Evolutionary conservation across 2,113 vertebrate genomes (phyloP).

Genomic region (Alectura lathami): DNA sequence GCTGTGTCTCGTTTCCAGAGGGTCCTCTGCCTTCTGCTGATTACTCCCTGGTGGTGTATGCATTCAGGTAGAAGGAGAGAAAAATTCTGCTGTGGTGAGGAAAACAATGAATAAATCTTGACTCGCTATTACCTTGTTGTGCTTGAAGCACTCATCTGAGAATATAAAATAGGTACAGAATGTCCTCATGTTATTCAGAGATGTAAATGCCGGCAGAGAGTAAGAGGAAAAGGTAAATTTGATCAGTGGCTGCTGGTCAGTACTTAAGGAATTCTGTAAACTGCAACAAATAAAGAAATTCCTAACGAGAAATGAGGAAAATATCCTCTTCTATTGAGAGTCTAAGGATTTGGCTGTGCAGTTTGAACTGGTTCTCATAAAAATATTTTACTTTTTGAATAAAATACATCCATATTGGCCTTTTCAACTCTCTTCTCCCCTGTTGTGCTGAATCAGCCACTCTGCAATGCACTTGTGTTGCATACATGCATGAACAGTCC

Average conservation of each 20-base stretch:
- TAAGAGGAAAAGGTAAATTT: not conserved
- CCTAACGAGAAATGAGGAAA: not conserved
- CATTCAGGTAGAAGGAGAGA: not conserved
- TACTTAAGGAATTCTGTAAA: not conserved
- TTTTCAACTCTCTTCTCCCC: not conserved
- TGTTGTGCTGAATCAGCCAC: not conserved
- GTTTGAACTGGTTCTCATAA: not conserved
- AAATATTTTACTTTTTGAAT: not conserved
- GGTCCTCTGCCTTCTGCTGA: not conserved
- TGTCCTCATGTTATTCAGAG: not conserved
- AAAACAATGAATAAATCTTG: not conserved
- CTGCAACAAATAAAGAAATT: not conserved
- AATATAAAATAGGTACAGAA: not conserved
- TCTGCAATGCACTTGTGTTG: not conserved
- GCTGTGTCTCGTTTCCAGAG: not conserved
- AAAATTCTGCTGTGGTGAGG: not conserved
- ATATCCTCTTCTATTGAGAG: not conserved
- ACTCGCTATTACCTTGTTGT: not conserved
- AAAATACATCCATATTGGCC: not conserved
- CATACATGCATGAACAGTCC: not conserved
- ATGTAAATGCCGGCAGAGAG: not conserved
- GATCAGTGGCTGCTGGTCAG: not conserved
- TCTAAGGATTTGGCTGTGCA: not conserved
- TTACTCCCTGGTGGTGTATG: not conserved
- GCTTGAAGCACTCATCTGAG: not conserved